phyloP scores from a whole-genome alignment of 1,140 invertebrate genomes.

The Cydia strobilella region DNA sequence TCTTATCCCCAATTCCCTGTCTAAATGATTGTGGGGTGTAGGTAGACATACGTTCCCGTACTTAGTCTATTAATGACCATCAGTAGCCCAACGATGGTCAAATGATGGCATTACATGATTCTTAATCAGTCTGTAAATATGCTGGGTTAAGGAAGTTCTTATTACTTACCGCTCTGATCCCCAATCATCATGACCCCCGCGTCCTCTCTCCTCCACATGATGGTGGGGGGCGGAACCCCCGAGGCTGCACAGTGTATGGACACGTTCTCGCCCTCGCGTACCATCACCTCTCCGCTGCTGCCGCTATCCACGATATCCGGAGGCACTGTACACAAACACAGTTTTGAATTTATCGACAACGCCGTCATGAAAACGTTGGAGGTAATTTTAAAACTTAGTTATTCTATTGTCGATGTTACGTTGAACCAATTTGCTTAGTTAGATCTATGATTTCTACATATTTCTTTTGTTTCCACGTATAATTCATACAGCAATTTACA shows the following conservation, averaged over 20 bases:
- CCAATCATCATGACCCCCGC: constrained; percentile 82
- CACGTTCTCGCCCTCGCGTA: constrained; percentile 90
- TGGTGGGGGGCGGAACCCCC: constrained; percentile 88
- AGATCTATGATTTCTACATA: no score
- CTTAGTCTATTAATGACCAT: constrained; percentile 75
- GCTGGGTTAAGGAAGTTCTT: not conserved
- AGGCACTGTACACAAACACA: constrained; percentile 83
- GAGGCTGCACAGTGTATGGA: constrained; percentile 87
- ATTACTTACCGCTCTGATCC: constrained; percentile 42
- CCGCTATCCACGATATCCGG: constrained; percentile 91
- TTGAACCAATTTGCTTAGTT: no score
- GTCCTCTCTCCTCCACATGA: constrained; percentile 90
- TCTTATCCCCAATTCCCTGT: constrained; percentile 79
- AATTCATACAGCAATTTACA: no score
- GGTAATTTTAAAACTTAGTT: no score
- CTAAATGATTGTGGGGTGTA: constrained; percentile 88
- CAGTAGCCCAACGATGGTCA: no score
- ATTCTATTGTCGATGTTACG: no score
- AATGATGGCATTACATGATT: no score
- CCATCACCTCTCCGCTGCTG: constrained; percentile 90
- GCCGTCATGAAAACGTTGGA: no score
- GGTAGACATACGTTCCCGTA: constrained; percentile 91
- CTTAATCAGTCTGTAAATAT: constrained; percentile 16
- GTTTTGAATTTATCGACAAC: not conserved
- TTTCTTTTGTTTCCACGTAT: no score